Conservation (phyloP, 1,140 invertebrate genomes). For the Pseudoatta argentina region DNA sequence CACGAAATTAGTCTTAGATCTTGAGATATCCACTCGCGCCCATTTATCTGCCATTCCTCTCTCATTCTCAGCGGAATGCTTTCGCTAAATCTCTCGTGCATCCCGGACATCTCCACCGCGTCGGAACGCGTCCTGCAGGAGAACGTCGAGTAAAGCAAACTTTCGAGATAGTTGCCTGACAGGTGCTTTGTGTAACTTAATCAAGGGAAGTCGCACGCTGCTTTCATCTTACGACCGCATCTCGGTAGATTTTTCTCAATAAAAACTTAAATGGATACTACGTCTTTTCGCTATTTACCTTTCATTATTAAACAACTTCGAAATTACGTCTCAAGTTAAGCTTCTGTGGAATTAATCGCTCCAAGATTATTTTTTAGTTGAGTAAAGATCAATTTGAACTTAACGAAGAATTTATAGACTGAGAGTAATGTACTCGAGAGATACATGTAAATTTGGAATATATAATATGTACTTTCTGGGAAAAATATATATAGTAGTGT, state of each 20-base stretch:
- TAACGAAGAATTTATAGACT: neutral
- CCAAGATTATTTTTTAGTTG: neutral
- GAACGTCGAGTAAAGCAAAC: neutral
- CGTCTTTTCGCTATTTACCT: neutral
- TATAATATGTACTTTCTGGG: neutral
- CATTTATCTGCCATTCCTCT: neutral
- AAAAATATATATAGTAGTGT: neutral
- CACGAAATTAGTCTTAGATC: constrained; percentile 66
- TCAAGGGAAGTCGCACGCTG: constrained; percentile 1
- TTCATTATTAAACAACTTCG: constrained; percentile 27
- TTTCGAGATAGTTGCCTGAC: neutral
- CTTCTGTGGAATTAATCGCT: neutral
- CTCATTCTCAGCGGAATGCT: constrained; percentile 17
- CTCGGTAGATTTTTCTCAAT: neutral
- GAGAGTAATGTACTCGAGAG: neutral
- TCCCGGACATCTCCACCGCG: constrained; percentile 32
- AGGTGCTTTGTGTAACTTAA: constrained; percentile 24
- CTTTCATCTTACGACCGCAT: neutral
- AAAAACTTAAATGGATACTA: constrained; percentile 27
- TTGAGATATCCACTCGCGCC: neutral
- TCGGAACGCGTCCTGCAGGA: constrained; percentile 13
- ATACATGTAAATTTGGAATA: neutral
- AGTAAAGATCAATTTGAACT: neutral
- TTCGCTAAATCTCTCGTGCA: constrained; percentile 10
- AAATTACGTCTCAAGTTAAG: constrained; percentile 18